Conservation (phyloP, 1,140 invertebrate species). For the Heterodera schachtii region DNA sequence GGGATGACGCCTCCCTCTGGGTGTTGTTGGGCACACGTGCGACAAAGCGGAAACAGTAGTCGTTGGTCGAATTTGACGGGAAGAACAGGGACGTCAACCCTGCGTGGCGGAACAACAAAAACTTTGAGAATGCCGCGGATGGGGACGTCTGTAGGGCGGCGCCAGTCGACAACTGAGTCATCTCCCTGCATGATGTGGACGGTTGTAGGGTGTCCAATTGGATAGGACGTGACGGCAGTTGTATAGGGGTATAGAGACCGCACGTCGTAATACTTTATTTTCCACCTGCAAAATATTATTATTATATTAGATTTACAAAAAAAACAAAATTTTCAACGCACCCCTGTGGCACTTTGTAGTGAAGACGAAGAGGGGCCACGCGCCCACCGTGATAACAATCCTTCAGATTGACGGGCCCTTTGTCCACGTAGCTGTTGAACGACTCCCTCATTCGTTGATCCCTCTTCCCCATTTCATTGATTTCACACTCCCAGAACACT, state of each 20-base stretch:
- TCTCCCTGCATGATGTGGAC: neutral
- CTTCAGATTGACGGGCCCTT: neutral
- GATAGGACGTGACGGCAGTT: neutral
- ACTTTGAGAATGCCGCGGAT: neutral
- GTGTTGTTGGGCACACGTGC: neutral
- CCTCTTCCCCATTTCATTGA: neutral
- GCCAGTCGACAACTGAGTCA: neutral
- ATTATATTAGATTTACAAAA: no score
- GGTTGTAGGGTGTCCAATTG: neutral
- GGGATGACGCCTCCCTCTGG: neutral
- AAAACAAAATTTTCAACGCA: no score
- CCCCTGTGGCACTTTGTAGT: neutral
- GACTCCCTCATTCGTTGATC: slow-evolving; percentile 2
- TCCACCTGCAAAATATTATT: neutral
- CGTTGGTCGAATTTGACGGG: slow-evolving; percentile 2
- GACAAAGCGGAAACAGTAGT: neutral
- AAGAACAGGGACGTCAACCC: neutral
- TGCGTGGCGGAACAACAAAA: neutral
- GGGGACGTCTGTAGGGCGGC: neutral
- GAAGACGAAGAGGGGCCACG: neutral
- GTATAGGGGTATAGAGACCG: neutral
- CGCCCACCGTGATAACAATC: neutral
- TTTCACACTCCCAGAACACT: slow-evolving; percentile 21
- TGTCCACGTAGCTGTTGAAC: slow-evolving; percentile 9
- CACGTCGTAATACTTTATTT: slow-evolving; percentile 9